Conservation (phyloP, 2,888 invertebrate genomes). For the Frankliniella intonsa region DNA sequence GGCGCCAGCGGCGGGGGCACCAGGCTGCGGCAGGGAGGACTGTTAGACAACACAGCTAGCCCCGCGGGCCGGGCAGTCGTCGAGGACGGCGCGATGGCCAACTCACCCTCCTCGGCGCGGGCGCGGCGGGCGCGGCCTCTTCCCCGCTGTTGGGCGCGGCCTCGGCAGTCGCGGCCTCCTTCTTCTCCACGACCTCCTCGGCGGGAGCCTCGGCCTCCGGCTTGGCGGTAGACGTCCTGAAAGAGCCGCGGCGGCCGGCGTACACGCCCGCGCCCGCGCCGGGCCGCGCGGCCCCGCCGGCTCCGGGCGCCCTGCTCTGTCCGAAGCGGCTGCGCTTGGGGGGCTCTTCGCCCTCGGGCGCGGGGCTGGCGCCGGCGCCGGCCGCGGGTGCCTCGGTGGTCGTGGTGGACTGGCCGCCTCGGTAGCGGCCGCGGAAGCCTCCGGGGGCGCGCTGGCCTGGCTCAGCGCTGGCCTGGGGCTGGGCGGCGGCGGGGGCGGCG, state of each 20-base stretch:
- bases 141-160: conserved; percentile 1
- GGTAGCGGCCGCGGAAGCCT: conserved; percentile 42
- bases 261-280: conserved; percentile 43
- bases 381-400: not conserved
- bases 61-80: not conserved
- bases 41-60: not conserved
- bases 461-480: conserved; percentile 43
- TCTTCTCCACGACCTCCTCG: conserved; percentile 10
- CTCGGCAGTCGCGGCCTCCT: not conserved
- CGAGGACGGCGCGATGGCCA: not conserved
- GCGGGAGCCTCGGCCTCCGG: not conserved
- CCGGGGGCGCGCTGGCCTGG: conserved; percentile 39
- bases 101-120: conserved; percentile 1
- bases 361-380: conserved; percentile 37
- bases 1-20: not conserved
- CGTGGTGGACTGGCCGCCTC: conserved; percentile 39
- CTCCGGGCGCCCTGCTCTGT: conserved; percentile 33
- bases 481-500: conserved; percentile 37
- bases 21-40: not conserved
- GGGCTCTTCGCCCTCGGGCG: conserved; percentile 30
- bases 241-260: conserved; percentile 43
- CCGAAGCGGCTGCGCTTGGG: conserved; percentile 32
- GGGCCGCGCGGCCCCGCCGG: conserved; percentile 41
- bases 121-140: not conserved
- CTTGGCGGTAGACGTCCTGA: conserved; percentile 39